A percentile compares a stretch with the other conserved stretches of the same genome.
Conservation (phyloP, 2,797 vertebrate genomes). For the Acipenser oxyrinchus region DNA sequence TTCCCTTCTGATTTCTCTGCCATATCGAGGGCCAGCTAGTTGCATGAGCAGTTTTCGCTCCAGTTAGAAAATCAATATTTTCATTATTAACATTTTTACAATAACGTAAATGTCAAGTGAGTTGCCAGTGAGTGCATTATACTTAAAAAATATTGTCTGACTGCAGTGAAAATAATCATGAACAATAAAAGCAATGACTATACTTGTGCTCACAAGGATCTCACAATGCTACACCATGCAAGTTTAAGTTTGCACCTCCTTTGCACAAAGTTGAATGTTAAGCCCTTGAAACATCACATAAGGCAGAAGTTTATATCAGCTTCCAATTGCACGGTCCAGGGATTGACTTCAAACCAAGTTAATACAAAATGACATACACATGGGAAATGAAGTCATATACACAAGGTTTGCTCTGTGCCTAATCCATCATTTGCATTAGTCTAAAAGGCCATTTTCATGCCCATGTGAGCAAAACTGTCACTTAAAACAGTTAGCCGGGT, state of each 20-base stretch:
- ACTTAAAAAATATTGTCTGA: too few species aligned
- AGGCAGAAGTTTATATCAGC: neutral
- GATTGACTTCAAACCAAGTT: conserved; percentile 9
- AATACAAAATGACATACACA: conserved; percentile 26
- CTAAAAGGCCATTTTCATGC: conserved; percentile 27
- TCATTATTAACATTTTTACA: too few species aligned
- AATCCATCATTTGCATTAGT: conserved; percentile 33
- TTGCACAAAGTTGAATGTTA: conserved; percentile 8
- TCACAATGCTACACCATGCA: too few species aligned
- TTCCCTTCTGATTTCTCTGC: too few species aligned
- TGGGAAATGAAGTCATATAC: conserved; percentile 8
- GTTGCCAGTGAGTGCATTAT: too few species aligned
- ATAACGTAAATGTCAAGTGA: too few species aligned
- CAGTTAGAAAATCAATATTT: too few species aligned
- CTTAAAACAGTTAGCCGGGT: conserved; percentile 21
- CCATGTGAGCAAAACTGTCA: conserved; percentile 24
- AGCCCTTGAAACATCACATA: conserved; percentile 4
- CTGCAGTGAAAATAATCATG: too few species aligned
- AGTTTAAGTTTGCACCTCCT: neutral
- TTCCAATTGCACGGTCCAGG: neutral
- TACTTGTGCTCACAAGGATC: too few species aligned
- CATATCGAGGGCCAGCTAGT: too few species aligned
- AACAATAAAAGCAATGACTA: too few species aligned
- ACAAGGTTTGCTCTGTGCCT: conserved; percentile 23
- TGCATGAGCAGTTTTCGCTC: too few species aligned